Conservation (phyloP, 2,113 vertebrate genomes). For the Corythornis vintsioides region DNA sequence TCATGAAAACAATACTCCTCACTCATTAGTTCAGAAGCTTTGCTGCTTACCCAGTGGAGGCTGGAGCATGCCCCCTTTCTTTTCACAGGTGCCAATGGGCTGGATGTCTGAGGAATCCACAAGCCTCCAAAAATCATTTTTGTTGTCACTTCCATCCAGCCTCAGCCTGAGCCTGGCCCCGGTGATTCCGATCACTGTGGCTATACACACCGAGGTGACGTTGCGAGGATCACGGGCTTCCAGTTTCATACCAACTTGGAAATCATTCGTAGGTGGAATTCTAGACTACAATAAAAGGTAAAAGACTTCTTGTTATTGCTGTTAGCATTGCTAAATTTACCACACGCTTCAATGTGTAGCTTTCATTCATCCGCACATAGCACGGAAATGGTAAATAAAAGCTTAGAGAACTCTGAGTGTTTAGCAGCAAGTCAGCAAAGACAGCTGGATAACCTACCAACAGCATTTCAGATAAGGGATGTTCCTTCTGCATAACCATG, state of each 20-base stretch:
- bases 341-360: background rate
- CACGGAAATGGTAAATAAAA: background rate
- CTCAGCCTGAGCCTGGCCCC: conserved; percentile 89
- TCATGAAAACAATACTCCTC: background rate
- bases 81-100: conserved; percentile 93
- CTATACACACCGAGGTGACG: conserved; percentile 90
- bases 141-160: conserved; percentile 94
- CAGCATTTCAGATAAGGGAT: background rate
- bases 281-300: conserved; percentile 78
- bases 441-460: background rate
- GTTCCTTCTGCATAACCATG: background rate
- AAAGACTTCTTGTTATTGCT: conserved; percentile 4
- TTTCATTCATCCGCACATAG: background rate
- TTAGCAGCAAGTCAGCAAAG: background rate
- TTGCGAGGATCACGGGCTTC: conserved; percentile 94
- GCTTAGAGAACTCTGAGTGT: background rate
- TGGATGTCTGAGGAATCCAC: conserved; percentile 96
- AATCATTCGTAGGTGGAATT: conserved; percentile 90
- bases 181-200: conserved; percentile 89
- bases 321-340: background rate
- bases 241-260: conserved; percentile 96
- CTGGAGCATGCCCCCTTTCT: conserved; percentile 94
- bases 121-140: conserved; percentile 96
- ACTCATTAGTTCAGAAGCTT: background rate
- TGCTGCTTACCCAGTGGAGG: conserved; percentile 88